These are phyloP conservation scores for Sanderia malayensis DNA, from an alignment of 30 jellyfish, hydroid and myxozoan genomes.

Conservation along the genomic window DNA sequence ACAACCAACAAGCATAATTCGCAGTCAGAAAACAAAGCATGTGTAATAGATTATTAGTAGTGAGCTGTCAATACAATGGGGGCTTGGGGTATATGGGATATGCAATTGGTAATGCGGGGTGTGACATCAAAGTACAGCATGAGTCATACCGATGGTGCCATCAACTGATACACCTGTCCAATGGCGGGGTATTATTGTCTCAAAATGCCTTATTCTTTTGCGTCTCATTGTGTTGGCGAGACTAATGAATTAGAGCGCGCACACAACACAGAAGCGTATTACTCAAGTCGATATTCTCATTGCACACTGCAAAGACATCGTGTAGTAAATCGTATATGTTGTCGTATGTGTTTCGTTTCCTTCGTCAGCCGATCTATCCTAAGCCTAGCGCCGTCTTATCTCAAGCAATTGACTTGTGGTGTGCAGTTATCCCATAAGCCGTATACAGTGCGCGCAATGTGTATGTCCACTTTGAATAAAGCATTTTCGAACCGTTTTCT, in stretches of 20 bases:
- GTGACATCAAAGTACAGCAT: too few relatives aligned
- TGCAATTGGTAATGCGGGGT: too few relatives aligned
- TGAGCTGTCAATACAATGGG: too few relatives aligned
- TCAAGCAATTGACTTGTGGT: slow-evolving; percentile 37
- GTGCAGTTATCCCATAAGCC: slow-evolving; percentile 34
- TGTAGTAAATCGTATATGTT: too few relatives aligned
- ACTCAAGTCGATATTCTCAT: neutral
- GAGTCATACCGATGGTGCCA: too few relatives aligned
- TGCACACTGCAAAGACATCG: too few relatives aligned
- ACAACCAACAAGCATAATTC: too few relatives aligned
- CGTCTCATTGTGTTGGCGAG: neutral
- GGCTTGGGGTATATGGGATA: too few relatives aligned
- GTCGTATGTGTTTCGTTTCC: slow-evolving; percentile 6
- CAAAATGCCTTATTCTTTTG: neutral
- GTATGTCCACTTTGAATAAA: slow-evolving; percentile 27
- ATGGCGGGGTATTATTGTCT: neutral
- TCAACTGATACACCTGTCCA: neutral
- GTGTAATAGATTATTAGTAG: too few relatives aligned
- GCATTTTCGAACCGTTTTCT: slow-evolving; percentile 15
- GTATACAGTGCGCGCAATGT: slow-evolving; percentile 35
- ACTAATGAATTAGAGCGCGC: neutral
- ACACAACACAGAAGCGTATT: neutral
- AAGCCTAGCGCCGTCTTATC: slow-evolving; percentile 33
- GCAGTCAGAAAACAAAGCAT: too few relatives aligned
- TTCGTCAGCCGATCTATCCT: neutral